Conservation (phyloP, 2,113 vertebrate genomes). For the Butastur rufipennis region DNA sequence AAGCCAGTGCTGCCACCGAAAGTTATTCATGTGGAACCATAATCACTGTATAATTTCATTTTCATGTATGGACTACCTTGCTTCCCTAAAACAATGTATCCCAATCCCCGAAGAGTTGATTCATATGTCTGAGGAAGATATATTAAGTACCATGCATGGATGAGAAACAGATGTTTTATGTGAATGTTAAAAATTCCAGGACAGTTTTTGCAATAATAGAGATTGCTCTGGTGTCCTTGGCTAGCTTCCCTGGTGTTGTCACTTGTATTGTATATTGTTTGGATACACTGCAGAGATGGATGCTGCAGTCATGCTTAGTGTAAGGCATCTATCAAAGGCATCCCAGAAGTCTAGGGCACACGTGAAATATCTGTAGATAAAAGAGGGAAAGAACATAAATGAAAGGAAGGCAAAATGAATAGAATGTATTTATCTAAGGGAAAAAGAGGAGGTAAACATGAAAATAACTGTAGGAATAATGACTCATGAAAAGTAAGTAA, state of each 20-base stretch:
- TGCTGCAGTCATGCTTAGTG: not conserved
- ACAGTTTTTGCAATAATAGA: not conserved
- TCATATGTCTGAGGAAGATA: not conserved
- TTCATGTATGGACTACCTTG: not conserved
- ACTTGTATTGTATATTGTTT: not conserved
- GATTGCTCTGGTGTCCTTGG: not conserved
- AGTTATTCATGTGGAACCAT: not conserved
- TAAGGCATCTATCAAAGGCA: not conserved
- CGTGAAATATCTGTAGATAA: not conserved
- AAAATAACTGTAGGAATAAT: not conserved
- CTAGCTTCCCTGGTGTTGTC: not conserved
- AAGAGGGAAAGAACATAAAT: not conserved
- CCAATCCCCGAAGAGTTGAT: not conserved
- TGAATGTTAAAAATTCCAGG: not conserved
- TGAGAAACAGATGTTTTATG: not conserved
- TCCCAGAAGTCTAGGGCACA: not conserved
- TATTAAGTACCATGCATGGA: not conserved
- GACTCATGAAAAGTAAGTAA: not conserved
- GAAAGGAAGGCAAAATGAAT: not conserved
- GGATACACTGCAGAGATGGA: not conserved
- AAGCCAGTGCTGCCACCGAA: not conserved
- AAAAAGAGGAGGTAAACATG: not conserved
- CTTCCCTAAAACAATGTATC: not conserved
- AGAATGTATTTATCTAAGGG: not conserved
- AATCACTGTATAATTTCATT: not conserved